Evolutionary conservation across 2,113 vertebrate species (phyloP), one percentile per base, ranked within the genome.

Genomic region (Muscicapa adusta): DNA sequence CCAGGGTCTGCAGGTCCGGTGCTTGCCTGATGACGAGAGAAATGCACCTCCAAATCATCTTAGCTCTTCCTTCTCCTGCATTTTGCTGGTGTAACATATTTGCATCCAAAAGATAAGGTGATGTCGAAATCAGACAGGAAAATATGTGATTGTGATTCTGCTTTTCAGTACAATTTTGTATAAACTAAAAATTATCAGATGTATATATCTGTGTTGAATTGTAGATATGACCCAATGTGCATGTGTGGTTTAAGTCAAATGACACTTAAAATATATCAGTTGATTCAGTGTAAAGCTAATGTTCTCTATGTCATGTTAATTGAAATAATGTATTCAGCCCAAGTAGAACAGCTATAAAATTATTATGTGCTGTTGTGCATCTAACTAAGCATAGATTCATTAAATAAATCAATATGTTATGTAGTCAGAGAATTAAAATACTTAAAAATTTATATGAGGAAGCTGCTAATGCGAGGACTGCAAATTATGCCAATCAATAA

Each of bases 391-490:
- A 0, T 12, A 62, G 43, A 60, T 70, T 90, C 18, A 79, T 93
- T 93, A 63, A 48, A 88, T 89, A 94, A 95, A 86, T 85, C 85
- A 83, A 66, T 94, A 33, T 33, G 24, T 67, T 89, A 38, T 31
- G 31, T 33, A 87, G 43, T 58, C 86, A 88, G 47, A 83, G 40
- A 89, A 87, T 80, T 62, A 91, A 94, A 94, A 88, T 63, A 60
- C 63, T 94, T 87, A 77, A 90, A 92, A 79, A 92, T 80, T 80
- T 77, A 88, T 91, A 45, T 42, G 43, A 87, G 65, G 36, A 93
- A 78, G 36, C 31, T 84, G 60, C 58, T 95, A 86, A 68, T 90
- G 61, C 2, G 8, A 88, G 24, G 47, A 86, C 8, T 71, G 42
- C 17, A 90, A 83, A 86, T 75, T 8, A 90, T 67, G 40, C 17